Conservation (phyloP, 2,888 invertebrate genomes). For the Caenorhabditis sp. region DNA sequence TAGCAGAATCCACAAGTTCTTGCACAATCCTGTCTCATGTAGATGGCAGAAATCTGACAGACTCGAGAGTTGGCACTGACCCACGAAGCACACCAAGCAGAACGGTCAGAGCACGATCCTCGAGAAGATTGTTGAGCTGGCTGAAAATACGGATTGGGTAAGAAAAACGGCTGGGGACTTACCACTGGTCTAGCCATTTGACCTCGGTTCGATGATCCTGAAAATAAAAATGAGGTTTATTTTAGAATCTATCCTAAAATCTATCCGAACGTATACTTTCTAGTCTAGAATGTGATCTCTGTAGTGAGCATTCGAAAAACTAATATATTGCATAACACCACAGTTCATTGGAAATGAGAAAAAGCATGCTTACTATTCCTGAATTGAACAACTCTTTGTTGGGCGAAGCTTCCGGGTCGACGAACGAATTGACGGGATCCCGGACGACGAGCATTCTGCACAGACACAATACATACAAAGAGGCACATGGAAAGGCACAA, state of each 20-base stretch:
- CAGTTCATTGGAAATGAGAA: background rate
- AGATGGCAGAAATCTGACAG: slow-evolving; percentile 80
- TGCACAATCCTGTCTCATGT: slow-evolving; percentile 82
- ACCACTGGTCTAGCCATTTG: slow-evolving; percentile 18
- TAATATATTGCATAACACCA: background rate
- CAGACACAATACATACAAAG: slow-evolving; percentile 25
- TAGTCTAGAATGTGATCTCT: background rate
- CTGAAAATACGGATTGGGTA: slow-evolving; percentile 13
- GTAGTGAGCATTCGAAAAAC: background rate
- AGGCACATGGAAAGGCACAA: background rate
- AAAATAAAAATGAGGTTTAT: background rate
- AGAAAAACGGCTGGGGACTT: too few relatives aligned
- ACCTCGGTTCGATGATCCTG: slow-evolving; percentile 26
- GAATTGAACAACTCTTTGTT: slow-evolving; percentile 32
- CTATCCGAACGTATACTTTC: background rate
- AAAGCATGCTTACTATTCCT: slow-evolving; percentile 62
- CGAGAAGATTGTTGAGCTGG: slow-evolving; percentile 9
- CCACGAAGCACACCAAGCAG: slow-evolving; percentile 81
- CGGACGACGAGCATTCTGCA: slow-evolving; percentile 55
- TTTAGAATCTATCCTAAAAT: background rate
- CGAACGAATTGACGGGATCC: slow-evolving; percentile 44
- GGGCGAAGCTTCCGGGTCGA: slow-evolving; percentile 31
- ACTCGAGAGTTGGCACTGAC: slow-evolving; percentile 73
- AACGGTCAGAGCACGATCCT: slow-evolving; percentile 66
- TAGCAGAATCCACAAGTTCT: slow-evolving; percentile 79